Evolutionary conservation across 2,888 invertebrate species (phyloP).

Genomic region (Tenthredo scrophulariae): DNA sequence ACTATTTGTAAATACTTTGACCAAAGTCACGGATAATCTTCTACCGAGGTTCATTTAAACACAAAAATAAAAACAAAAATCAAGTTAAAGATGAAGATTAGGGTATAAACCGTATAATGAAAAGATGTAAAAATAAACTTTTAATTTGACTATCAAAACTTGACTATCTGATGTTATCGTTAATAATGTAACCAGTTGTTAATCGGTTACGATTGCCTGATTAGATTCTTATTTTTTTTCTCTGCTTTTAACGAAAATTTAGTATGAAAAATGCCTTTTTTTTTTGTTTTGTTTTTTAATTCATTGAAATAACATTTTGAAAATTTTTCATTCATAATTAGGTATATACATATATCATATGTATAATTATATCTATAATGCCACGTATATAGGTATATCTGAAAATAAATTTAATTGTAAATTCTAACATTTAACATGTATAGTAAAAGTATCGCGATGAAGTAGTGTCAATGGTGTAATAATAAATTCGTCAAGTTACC

Average conservation of each 20-base stretch:
- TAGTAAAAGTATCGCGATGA: not conserved
- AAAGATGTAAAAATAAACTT: not conserved
- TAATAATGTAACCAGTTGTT: not conserved
- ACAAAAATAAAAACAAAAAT: not conserved
- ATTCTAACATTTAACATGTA: not conserved
- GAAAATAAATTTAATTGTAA: not conserved
- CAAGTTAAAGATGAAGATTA: not conserved
- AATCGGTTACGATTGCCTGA: slow-evolving; percentile 8
- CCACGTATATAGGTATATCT: not conserved
- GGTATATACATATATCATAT: not conserved
- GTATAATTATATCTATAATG: not conserved
- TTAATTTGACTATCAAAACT: not conserved
- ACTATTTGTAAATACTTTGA: slow-evolving; percentile 40
- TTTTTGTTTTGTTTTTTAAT: not conserved
- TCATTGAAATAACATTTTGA: not conserved
- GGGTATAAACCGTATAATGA: not conserved
- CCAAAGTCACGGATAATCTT: not conserved
- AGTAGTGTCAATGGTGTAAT: not conserved
- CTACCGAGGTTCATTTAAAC: not conserved
- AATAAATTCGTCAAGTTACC: slow-evolving; percentile 53
- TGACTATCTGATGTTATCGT: not conserved
- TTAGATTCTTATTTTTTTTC: not conserved
- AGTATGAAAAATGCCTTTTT: not conserved
- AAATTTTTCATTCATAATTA: not conserved
- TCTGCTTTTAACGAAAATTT: not conserved